phyloP scores from a whole-genome alignment of 2,797 vertebrate species.

The Mormyrus hasselquistii region DNA sequence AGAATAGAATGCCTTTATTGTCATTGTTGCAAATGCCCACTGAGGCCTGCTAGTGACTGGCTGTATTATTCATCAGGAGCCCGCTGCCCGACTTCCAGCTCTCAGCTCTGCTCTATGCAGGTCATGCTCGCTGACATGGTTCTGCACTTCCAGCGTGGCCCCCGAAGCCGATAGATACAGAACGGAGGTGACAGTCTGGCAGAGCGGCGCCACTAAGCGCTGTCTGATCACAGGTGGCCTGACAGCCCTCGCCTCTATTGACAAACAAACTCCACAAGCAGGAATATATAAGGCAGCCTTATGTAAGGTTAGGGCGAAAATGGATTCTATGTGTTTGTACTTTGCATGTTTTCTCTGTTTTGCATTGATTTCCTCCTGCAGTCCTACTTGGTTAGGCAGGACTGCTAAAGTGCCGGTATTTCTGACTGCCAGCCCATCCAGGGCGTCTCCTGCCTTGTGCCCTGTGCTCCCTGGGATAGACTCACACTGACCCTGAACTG shows the following conservation, averaged over 20 bases:
- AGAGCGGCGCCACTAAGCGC: constrained; percentile 39
- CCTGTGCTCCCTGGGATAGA: not conserved
- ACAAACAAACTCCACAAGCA: constrained; percentile 53
- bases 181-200: constrained; percentile 80
- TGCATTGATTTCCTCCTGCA: not conserved
- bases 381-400: not conserved
- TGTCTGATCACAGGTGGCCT: constrained; percentile 24
- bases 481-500: not conserved
- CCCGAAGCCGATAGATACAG: constrained; percentile 83
- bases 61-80: constrained; percentile 65
- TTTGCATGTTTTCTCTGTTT: not conserved
- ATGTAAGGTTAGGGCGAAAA: not conserved
- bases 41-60: constrained; percentile 33
- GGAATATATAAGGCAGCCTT: constrained; percentile 46
- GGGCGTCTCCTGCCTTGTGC: not conserved
- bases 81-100: constrained; percentile 28
- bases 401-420: not conserved
- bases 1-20: not conserved
- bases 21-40: not conserved
- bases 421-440: not conserved
- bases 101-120: constrained; percentile 86
- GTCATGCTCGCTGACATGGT: constrained; percentile 90
- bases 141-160: constrained; percentile 92
- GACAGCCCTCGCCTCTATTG: constrained; percentile 33
- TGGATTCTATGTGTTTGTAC: not conserved